Percentiles rank a stretch among this genome's conserved stretches.
phyloP scores from a whole-genome alignment of 1,140 invertebrate species.

The Aphis craccivora region DNA sequence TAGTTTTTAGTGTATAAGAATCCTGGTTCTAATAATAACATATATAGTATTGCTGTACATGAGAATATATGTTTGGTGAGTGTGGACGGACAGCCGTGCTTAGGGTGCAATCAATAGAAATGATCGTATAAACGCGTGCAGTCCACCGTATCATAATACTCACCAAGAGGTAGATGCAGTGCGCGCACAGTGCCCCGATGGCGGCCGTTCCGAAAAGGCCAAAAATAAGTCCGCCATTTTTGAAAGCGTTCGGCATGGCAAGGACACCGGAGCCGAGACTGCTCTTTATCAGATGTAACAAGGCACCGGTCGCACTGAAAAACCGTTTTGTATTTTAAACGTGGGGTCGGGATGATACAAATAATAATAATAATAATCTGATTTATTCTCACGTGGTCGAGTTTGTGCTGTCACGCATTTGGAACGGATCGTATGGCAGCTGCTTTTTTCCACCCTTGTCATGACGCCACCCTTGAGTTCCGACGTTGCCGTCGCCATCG shows the following conservation, averaged over 20 bases:
- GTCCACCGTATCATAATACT: not conserved
- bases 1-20: no score
- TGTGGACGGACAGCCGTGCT: not conserved
- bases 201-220: slow-evolving; percentile 65
- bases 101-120: not conserved
- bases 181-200: slow-evolving; percentile 65
- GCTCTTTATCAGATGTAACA: slow-evolving; percentile 68
- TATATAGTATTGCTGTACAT: not conserved
- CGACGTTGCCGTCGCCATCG: not conserved
- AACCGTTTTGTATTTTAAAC: not conserved
- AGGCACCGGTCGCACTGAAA: slow-evolving; percentile 64
- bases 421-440: not conserved
- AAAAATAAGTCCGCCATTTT: slow-evolving; percentile 68
- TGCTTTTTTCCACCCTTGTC: not conserved
- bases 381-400: not conserved
- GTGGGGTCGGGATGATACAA: not conserved
- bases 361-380: not conserved
- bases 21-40: no score
- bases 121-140: not conserved
- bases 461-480: not conserved
- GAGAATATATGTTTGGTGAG: not conserved
- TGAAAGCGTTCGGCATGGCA: slow-evolving; percentile 70
- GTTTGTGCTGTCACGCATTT: not conserved
- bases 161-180: slow-evolving; percentile 67
- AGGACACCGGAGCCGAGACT: slow-evolving; percentile 71